Conservation (phyloP, 2,113 vertebrate species). For the Pygoscelis antarcticus region DNA sequence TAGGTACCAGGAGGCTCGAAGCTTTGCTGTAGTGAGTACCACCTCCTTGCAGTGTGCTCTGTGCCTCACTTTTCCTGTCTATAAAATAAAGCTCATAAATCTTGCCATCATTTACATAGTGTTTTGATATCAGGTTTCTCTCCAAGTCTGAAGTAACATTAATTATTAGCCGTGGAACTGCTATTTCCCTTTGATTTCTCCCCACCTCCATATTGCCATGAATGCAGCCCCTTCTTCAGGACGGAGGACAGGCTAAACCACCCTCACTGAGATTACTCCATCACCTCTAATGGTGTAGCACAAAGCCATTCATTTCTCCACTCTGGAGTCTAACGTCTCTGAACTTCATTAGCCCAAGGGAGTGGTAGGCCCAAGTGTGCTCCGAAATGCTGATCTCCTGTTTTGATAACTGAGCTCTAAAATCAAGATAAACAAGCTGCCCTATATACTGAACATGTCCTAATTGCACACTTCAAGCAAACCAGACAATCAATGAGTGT, state of each 20-base stretch:
- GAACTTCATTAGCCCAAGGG: slow-evolving; percentile 65
- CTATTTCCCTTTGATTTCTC: slow-evolving; percentile 55
- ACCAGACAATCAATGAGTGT: neutral
- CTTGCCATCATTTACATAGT: slow-evolving; percentile 52
- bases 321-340: slow-evolving; percentile 39
- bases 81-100: slow-evolving; percentile 15
- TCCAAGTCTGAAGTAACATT: slow-evolving; percentile 47
- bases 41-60: neutral
- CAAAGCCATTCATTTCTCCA: slow-evolving; percentile 42
- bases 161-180: slow-evolving; percentile 49
- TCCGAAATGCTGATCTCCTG: slow-evolving; percentile 48
- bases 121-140: slow-evolving; percentile 47
- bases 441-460: slow-evolving; percentile 50
- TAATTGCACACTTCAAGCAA: slow-evolving; percentile 28
- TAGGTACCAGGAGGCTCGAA: neutral
- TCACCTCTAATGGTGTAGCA: slow-evolving; percentile 37
- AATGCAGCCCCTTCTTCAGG: slow-evolving; percentile 32
- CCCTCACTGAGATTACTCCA: slow-evolving; percentile 35
- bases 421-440: slow-evolving; percentile 64
- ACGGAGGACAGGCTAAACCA: slow-evolving; percentile 23
- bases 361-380: slow-evolving; percentile 62
- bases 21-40: neutral
- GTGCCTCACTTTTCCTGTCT: slow-evolving; percentile 7
- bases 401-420: slow-evolving; percentile 53
- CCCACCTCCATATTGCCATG: neutral